Base-by-base conservation (phyloP, 2,888 invertebrate genomes). In the Elegia similella region DNA sequence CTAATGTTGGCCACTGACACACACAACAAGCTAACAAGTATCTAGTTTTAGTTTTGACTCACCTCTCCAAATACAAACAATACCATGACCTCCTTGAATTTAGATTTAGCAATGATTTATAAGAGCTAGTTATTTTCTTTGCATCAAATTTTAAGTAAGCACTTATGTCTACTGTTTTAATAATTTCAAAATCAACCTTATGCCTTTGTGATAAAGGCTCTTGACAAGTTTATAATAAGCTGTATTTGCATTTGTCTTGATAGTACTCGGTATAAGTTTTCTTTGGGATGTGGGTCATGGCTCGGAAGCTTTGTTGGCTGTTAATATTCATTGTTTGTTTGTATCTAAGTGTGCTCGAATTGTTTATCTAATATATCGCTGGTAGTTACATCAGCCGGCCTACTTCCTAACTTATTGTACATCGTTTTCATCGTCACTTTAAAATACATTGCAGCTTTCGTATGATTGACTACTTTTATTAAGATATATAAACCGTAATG, bases 41-140 rank as follows among this genome's bases (percentile, higher is more conserved):
- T n/a, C n/a, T n/a, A n/a, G n/a, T n/a, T n/a, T n/a, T n/a, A n/a
- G n/a, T n/a, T n/a, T n/a, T n/a, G n/a, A 52, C 38, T 23, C 15
- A 44, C 30, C 34, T 44, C 44, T 44, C 43, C 44, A 55, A 43
- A 53, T 43, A 43, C 30, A 42, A 43, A 53, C 42, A 53, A 43
- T 43, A 42, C 29, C 5, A 30, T 13, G 17, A 50, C 50, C 42
- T 53, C 43, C 43, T 53, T 53, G 29, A 43, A 43, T 42, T 53
- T 23, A 34, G 5, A 55, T 55, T 44, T 46, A 34, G 44, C 44
- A 55, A 55, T 46, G 32, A 46, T 55, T 55, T 55, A 46, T 30
- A 42, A 13, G 53, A 42, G 43, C 58, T 63, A 60, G 58, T 62
- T 60, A 59, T 56, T 54, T 62, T 52, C 61, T 60, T 60, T 42